Base-by-base conservation (phyloP, 2,113 vertebrate genomes). In the Sinocyclocheilus anshuiensis region DNA sequence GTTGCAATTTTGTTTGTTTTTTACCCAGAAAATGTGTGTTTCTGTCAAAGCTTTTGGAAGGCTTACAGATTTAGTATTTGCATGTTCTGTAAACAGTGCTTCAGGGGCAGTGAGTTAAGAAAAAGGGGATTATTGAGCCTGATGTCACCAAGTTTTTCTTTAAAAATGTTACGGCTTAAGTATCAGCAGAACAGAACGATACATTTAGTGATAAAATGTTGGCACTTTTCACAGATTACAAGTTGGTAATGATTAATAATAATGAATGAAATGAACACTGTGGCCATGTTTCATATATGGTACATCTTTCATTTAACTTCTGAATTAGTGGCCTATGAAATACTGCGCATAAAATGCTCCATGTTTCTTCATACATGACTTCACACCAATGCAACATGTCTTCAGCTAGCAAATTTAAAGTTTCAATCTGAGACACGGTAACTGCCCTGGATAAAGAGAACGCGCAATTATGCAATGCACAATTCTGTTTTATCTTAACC, bases 11-110 rank as follows among this genome's bases (percentile, higher is more conserved):
- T 5, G 36, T 33, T 33, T 33, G 36, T 36, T 36, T 45, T 24
- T 59, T 81, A 16, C n/a, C 13, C 45, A 77, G 74, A 15, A 53
- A 67, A 45, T 22, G 80, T 82, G 10, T 12, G 0, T 33, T 29
- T 48, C 24, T 65, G 8, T 71, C n/a, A 69, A 67, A 82, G 16
- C 24, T 26, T 53, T 69, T 53, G 15, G 42, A 82, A 82, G 24
- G 63, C 42, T 82, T 71, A 82, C 45, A 71, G 42, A 69, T 69
- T 81, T 67, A 15, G n/a, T 11, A 81, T 82, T 82, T 82, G 61
- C 63, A 82, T 53, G 9, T 50, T 67, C 42, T 50, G 42, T 69
- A 65, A 82, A 48, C 26, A 53, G 15, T 22, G 24, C 80, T 65
- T 50, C 24, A 26, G 24, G 80, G 63, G 45, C 42, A 29, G 22